Evolutionary conservation across 2,797 vertebrate genomes (phyloP).

Genomic region (Coreius guichenoti): DNA sequence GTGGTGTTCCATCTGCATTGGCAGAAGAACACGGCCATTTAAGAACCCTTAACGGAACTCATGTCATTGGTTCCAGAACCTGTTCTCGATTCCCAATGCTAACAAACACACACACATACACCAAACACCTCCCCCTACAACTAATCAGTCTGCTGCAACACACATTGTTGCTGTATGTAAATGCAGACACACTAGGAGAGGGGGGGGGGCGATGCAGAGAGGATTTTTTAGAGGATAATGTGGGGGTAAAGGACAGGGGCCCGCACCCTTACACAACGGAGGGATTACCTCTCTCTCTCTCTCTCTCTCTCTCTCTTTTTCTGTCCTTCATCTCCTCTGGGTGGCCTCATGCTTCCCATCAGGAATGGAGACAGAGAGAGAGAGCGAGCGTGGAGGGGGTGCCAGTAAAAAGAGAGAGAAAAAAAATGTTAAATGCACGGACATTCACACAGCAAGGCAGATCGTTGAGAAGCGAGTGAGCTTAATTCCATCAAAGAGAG

Average conservation of each 20-base stretch:
- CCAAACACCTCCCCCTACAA: conserved; percentile 64
- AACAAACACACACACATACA: conserved; percentile 37
- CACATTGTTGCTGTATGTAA: conserved; percentile 90
- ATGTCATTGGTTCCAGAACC: not conserved
- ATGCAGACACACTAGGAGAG: conserved; percentile 84
- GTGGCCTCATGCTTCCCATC: conserved; percentile 96
- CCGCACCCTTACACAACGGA: conserved; percentile 96
- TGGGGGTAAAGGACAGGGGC: conserved; percentile 62
- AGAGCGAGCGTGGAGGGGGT: conserved; percentile 12
- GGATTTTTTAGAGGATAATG: conserved; percentile 61
- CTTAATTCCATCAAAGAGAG: conserved; percentile 99
- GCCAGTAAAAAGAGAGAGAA: conserved; percentile 30
- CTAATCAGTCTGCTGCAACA: conserved; percentile 84
- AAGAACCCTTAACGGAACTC: not conserved
- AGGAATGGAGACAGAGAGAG: conserved; percentile 73
- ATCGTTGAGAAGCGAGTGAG: conserved; percentile 81
- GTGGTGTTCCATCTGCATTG: not conserved
- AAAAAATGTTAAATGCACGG: conserved; percentile 85
- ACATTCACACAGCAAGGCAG: conserved; percentile 90
- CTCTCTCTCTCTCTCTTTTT: conserved; percentile 92
- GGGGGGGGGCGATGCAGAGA: conserved; percentile 39
- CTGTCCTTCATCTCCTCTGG: conserved; percentile 96
- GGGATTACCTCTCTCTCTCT: conserved; percentile 93
- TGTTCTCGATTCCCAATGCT: conserved; percentile 1
- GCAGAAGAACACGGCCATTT: not conserved